A percentile compares a stretch with the other conserved stretches of the same genome.
Conservation (phyloP, 1,140 invertebrate species). For the Habropoda laboriosa region DNA sequence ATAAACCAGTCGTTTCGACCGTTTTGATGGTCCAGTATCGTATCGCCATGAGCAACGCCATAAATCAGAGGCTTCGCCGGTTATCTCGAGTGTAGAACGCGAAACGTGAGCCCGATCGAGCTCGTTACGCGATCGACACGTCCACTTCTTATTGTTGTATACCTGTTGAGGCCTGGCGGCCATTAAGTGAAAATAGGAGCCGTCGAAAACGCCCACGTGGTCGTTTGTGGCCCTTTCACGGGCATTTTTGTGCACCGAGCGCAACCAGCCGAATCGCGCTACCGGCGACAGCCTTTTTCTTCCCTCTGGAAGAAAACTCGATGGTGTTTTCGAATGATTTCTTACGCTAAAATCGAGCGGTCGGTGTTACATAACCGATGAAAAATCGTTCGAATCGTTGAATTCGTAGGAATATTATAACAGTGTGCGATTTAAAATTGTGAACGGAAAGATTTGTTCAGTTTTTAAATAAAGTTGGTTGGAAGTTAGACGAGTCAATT, state of each 20-base stretch:
- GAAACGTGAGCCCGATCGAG: not conserved
- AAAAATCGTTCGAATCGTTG: too few relatives aligned
- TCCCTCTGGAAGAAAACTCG: slow-evolving; percentile 38
- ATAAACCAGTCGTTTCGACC: too few relatives aligned
- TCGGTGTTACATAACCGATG: slow-evolving; percentile 25
- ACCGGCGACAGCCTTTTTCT: slow-evolving; percentile 33
- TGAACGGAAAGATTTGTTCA: too few relatives aligned
- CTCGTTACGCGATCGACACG: not conserved
- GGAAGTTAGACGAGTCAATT: too few relatives aligned
- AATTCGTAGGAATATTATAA: too few relatives aligned
- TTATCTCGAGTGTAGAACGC: not conserved
- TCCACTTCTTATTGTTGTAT: not conserved
- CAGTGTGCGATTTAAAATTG: too few relatives aligned
- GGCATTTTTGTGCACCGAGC: slow-evolving; percentile 17
- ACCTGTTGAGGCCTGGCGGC: not conserved
- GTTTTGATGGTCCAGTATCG: too few relatives aligned
- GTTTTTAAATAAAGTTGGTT: too few relatives aligned
- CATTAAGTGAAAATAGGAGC: slow-evolving; percentile 31
- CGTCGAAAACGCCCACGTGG: slow-evolving; percentile 55
- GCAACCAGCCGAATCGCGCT: slow-evolving; percentile 31
- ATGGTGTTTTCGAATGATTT: slow-evolving; percentile 20
- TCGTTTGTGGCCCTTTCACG: slow-evolving; percentile 50
- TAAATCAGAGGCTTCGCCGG: too few relatives aligned
- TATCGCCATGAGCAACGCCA: too few relatives aligned
- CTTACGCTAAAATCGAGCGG: slow-evolving; percentile 5